Base-by-base conservation (phyloP, 2,888 invertebrate genomes). In the Spilosoma lubricipeda region DNA sequence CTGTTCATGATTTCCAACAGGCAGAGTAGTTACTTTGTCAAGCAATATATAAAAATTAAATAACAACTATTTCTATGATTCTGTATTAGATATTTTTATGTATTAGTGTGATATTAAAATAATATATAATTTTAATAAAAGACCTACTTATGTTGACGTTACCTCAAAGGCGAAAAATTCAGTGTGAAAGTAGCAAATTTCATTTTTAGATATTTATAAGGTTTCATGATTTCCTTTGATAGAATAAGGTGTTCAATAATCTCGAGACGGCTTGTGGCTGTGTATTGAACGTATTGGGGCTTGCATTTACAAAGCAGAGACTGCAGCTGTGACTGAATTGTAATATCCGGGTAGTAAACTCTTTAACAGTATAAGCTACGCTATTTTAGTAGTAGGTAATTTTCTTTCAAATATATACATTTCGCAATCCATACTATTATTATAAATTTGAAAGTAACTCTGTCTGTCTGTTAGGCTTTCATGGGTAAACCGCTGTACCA, bases 181-280 rank as follows among this genome's bases (percentile, higher is more conserved):
- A 20, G n/a, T 27, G 27, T 4, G 23, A 59, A 59, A 23, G 20
- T 18, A 13, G 48, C 13, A 59, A 63, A 48, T 65, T 52, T 71
- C 27, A 52, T 36, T 67, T 67, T 48, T 11, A 56, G 48, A 39
- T 45, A 72, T n/a, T n/a, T 64, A 30, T 42, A 72, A 56, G 67
- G 67, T 68, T 52, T 30, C 39, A 30, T 8, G 59, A 23, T 30
- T 63, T 68, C 68, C 52, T 73, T 73, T 73, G 59, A 48, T 36
- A 63, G 45, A 72, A 72, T 68, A 68, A 68, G 68, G 68, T 63
- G 48, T 69, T 63, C 68, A 73, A 73, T 69, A 73, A 52, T 48
- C 67, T 30, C 52, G 39, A 71, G 72, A 30, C 56, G 71, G 23
- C 36, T 33, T 0, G 36, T 15, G 71, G 45, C 68, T 64, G 68